A percentile compares a stretch with the other conserved stretches of the same genome.
Conservation (phyloP, 2,113 vertebrate species). For the Isurus oxyrinchus region DNA sequence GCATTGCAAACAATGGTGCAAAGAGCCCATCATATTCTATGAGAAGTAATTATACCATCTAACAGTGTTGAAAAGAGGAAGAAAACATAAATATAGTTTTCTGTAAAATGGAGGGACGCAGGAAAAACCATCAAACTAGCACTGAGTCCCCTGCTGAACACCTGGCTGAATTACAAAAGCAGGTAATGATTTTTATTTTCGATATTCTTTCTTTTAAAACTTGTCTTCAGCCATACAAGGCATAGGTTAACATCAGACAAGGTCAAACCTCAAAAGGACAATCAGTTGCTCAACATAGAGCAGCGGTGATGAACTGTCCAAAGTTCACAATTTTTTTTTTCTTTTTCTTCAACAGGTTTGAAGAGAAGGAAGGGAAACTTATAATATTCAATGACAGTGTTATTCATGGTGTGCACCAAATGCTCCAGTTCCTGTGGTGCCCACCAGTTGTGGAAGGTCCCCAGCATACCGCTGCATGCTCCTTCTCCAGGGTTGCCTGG, state of each 20-base stretch:
- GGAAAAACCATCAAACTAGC: not conserved
- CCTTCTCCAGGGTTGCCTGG: not conserved
- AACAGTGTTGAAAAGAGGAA: not conserved
- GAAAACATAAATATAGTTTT: not conserved
- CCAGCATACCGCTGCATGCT: no score
- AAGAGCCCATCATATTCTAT: not conserved
- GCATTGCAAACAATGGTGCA: not conserved
- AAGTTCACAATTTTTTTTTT: not conserved
- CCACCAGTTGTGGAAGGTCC: no score
- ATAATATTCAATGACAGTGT: not conserved
- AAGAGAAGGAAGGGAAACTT: not conserved
- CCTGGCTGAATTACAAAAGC: not conserved
- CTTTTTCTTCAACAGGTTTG: not conserved
- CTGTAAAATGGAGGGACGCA: no score
- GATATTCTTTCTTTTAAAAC: not conserved
- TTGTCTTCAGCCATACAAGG: not conserved
- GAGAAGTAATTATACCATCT: not conserved
- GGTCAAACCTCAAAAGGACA: not conserved
- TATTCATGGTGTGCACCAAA: not conserved
- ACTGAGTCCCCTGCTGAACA: not conserved
- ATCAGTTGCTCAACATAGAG: not conserved
- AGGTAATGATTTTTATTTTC: not conserved
- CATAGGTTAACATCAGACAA: not conserved
- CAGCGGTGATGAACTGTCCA: not conserved
- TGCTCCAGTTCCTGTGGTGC: no score